Base-by-base conservation (phyloP, 2,797 vertebrate genomes). In the Lutjanus campechanus region DNA sequence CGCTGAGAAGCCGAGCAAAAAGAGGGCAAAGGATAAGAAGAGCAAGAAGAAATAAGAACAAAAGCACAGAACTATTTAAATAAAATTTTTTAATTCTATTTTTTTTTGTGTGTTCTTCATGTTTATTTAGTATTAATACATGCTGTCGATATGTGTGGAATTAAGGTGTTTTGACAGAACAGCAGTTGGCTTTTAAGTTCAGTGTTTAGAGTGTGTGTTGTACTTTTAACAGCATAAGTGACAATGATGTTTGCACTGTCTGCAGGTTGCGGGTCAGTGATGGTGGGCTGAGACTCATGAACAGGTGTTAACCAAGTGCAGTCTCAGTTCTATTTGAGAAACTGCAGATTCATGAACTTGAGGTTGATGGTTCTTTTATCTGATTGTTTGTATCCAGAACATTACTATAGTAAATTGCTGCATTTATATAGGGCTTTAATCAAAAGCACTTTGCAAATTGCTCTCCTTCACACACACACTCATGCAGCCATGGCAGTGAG, bases 21-120 rank as follows among this genome's bases (percentile, higher is more conserved):
- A 97, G 94, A 98, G 97, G 90, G 93, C 95, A 69, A 99, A 98
- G 90, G 98, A 99, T 72, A 99, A 97, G 95, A 97, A 96, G 93
- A 98, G 94, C 94, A 99, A 99, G 95, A 99, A 96, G 94, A 99
- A 99, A 97, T 98, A 95, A 97, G 86, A 61, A 85, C 61, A 19
- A 67, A 59, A 76, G 67, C 58, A 83, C 79, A 83, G 56, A 89
- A 87, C 75, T 96, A 94, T 96, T 96, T 95, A 95, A 95, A 95
- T 95, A 95, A 93, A 93, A 17, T 64, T 62, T 83, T 73, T 40
- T 9, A 81, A 92, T 78, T 83, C 60, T 88, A 46, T 59, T 65
- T 53, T 36, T 36, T 59, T 65, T 53, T 36, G 3, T 85, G 40
- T 83, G 59, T 68, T 69, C n/a, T 77, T 60, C 11, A 56, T 85